Evolutionary conservation across 2,797 vertebrate species (phyloP).

Genomic region (Cetoscarus ocellatus): DNA sequence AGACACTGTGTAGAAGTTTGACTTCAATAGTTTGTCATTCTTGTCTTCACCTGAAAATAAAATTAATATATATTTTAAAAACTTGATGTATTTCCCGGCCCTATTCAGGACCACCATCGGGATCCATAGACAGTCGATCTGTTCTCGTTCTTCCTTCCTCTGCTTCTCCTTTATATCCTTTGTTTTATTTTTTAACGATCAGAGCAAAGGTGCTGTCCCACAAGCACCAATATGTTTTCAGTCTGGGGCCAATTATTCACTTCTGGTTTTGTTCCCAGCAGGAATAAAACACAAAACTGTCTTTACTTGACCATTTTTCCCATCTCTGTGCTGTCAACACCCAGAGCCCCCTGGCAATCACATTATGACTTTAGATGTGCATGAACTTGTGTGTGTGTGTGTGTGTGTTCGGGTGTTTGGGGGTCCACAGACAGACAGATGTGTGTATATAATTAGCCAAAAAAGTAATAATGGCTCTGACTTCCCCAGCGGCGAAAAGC

Average conservation of each 20-base stretch:
- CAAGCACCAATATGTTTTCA: conserved; percentile 79
- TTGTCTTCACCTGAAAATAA: no score
- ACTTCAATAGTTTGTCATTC: no score
- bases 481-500: conserved; percentile 58
- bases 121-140: conserved; percentile 31
- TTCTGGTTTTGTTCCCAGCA: conserved; percentile 74
- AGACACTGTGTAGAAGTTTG: no score
- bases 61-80: no score
- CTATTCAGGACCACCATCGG: conserved; percentile 46
- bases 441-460: conserved; percentile 75
- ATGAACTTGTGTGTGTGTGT: conserved; percentile 31
- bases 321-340: conserved; percentile 68
- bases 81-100: no score
- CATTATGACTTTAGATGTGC: conserved; percentile 51
- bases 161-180: conserved; percentile 33
- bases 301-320: conserved; percentile 67
- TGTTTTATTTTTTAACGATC: conserved; percentile 46
- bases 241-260: conserved; percentile 76
- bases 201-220: conserved; percentile 66
- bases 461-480: conserved; percentile 79
- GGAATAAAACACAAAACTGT: conserved; percentile 57
- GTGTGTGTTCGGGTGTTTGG: conserved; percentile 44
- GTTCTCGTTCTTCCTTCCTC: conserved; percentile 25
- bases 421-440: conserved; percentile 61
- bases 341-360: conserved; percentile 59